Evolutionary conservation across 1,140 invertebrate genomes (phyloP), one percentile per base, ranked within the genome.

Genomic region (Hermetia illucens): DNA sequence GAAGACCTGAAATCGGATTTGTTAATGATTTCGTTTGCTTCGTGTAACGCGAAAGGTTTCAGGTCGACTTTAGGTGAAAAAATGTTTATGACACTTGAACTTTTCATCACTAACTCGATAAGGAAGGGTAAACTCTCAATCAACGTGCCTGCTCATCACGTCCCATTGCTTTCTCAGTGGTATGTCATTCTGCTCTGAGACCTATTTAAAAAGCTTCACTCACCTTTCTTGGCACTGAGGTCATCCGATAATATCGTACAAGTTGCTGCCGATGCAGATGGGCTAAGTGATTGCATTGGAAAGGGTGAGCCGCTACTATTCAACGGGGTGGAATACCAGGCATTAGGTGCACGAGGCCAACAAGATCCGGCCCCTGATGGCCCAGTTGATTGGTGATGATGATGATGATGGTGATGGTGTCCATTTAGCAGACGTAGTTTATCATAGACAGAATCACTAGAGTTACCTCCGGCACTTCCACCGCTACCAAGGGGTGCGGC

Each of bases 391-490:
- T 32, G 18, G 34, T 35, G 13, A 10, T 31, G 9, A 8, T 12
- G 21, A 13, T 31, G 22, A 17, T 21, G 39, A 30, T 22, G 33
- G 6, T 22, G n/a, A 10, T 38, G 44, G 36, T 86, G 82, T 2
- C 82, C 82, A 53, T 88, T 88, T 18, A 88, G 72, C 56, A 88
- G 70, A 48, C 82, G 74, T 27, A 89, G 61, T 57, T 88, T 89
- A 55, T 89, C 85, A 61, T 88, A 90, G 45, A 88, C 82, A 24
- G 70, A 69, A 49, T 78, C 74, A 48, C 75, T 74, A 18, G 69
- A 30, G 33, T 41, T 20, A 6, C 29, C 65, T 9, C 64, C 60
- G 3, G 65, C 63, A 27, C 24, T 27, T 9, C 24, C 13, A 13
- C 24, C 24, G 24, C 24, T 27, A 27, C 24, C 24, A 3, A 56